These are phyloP conservation scores for Baronia brevicornis DNA, from an alignment of 2,888 invertebrate genomes.

Conservation along the genomic window DNA sequence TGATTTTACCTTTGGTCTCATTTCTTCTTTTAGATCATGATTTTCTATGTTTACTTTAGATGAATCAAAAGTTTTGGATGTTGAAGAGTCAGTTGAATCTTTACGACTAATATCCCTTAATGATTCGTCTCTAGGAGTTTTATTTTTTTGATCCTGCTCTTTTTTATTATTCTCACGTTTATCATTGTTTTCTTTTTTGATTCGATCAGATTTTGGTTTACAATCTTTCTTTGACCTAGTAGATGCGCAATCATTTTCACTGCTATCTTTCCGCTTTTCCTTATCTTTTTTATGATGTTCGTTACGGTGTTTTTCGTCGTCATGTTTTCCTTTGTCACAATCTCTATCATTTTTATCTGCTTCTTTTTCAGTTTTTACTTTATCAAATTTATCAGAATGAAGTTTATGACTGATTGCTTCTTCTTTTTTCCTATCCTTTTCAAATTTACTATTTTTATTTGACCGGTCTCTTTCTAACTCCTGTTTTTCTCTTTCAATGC, in stretches of 20 bases:
- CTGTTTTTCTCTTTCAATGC: conserved; percentile 55
- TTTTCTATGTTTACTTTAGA: conserved; percentile 47
- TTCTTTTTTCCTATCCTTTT: conserved; percentile 46
- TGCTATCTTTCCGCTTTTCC: conserved; percentile 51
- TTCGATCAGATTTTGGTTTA: conserved; percentile 61
- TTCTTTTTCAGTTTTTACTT: conserved; percentile 39
- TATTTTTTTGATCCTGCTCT: conserved; percentile 50
- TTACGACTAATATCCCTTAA: conserved; percentile 58
- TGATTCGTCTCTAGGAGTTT: conserved; percentile 63
- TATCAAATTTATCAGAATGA: conserved; percentile 34
- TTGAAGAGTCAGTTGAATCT: conserved; percentile 68
- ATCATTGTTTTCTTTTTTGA: conserved; percentile 52
- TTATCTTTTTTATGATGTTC: conserved; percentile 69
- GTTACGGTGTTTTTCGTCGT: conserved; percentile 58
- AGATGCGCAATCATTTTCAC: conserved; percentile 36
- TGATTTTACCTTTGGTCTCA: conserved; percentile 45
- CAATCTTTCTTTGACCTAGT: conserved; percentile 60
- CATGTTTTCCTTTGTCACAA: conserved; percentile 41
- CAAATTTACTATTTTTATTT: conserved; percentile 41
- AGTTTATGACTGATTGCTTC: conserved; percentile 33
- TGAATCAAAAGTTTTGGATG: conserved; percentile 64
- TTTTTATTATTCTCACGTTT: conserved; percentile 60
- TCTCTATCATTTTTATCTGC: conserved; percentile 46
- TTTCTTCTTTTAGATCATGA: conserved; percentile 53
- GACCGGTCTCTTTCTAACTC: conserved; percentile 47